phyloP scores from a whole-genome alignment of 2,113 vertebrate species.

The Pleuronectes platessa region DNA sequence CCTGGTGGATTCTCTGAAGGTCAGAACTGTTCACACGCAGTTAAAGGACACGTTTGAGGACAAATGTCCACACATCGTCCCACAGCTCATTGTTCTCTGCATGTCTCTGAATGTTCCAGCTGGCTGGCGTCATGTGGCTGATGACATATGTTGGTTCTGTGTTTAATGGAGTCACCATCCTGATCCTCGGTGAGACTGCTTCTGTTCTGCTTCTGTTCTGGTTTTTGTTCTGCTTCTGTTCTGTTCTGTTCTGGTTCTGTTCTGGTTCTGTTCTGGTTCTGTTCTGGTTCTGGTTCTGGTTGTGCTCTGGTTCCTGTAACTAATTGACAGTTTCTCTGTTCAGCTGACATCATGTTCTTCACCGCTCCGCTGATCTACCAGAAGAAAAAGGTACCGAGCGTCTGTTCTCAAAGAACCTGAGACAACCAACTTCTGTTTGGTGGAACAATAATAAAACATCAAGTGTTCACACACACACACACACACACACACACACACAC shows the following conservation, averaged over 20 bases:
- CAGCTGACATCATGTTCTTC: constrained; percentile 82
- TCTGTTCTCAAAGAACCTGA: background rate
- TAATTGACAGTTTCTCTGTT: background rate
- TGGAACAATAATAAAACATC: no score
- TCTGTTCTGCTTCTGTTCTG: background rate
- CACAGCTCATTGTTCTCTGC: background rate
- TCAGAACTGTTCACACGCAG: background rate
- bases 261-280: background rate
- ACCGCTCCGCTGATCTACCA: constrained; percentile 84
- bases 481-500: no score
- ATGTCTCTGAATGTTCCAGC: constrained; percentile 66
- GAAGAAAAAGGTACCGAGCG: constrained; percentile 83
- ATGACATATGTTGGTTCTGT: constrained; percentile 88
- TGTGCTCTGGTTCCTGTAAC: background rate
- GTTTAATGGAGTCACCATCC: constrained; percentile 89
- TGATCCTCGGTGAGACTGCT: constrained; percentile 85
- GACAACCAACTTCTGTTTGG: no score
- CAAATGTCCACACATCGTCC: background rate
- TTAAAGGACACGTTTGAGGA: no score
- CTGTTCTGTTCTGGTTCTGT: background rate
- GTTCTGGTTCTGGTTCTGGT: background rate
- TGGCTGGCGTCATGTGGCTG: constrained; percentile 89
- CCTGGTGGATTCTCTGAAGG: constrained; percentile 88
- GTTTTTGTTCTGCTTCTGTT: background rate
- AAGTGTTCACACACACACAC: no score